Evolutionary conservation across 2,888 invertebrate genomes (phyloP).

Genomic region (Andricus quercusramuli): DNA sequence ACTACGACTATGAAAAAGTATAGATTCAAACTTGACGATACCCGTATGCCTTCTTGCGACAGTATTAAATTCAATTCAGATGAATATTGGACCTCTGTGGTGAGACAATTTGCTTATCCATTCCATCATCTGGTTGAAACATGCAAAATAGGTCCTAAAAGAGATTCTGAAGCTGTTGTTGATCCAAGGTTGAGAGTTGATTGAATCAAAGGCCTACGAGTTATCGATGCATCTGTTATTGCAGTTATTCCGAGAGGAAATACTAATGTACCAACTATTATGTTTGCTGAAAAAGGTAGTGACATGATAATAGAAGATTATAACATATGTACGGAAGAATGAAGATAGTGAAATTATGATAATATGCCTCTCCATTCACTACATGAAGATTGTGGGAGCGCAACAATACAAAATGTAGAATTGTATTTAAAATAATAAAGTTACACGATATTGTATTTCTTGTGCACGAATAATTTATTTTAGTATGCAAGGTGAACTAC

Average conservation of each 20-base stretch:
- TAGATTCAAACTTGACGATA: neutral
- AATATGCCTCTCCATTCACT: too few relatives aligned
- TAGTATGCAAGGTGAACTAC: too few relatives aligned
- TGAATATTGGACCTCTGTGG: constrained; percentile 76
- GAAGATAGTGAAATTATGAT: too few relatives aligned
- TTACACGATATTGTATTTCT: too few relatives aligned
- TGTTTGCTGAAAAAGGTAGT: constrained; percentile 83
- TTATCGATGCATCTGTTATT: too few relatives aligned
- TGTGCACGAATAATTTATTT: too few relatives aligned
- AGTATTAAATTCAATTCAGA: neutral
- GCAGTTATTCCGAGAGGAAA: too few relatives aligned
- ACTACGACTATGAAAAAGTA: neutral
- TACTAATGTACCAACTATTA: constrained; percentile 77
- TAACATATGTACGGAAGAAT: too few relatives aligned
- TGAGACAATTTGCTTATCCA: constrained; percentile 80
- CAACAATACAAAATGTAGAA: too few relatives aligned
- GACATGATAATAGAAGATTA: too few relatives aligned
- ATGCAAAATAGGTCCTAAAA: constrained; percentile 80
- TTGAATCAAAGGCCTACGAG: constrained; percentile 66
- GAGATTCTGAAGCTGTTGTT: constrained; percentile 76
- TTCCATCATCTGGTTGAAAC: constrained; percentile 82
- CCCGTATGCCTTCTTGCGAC: neutral
- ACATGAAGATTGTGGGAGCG: too few relatives aligned
- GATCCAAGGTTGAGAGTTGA: constrained; percentile 79
- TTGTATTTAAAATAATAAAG: too few relatives aligned